Evolutionary conservation across 2,888 invertebrate species (phyloP).

Genomic region (Folsomia candida): DNA sequence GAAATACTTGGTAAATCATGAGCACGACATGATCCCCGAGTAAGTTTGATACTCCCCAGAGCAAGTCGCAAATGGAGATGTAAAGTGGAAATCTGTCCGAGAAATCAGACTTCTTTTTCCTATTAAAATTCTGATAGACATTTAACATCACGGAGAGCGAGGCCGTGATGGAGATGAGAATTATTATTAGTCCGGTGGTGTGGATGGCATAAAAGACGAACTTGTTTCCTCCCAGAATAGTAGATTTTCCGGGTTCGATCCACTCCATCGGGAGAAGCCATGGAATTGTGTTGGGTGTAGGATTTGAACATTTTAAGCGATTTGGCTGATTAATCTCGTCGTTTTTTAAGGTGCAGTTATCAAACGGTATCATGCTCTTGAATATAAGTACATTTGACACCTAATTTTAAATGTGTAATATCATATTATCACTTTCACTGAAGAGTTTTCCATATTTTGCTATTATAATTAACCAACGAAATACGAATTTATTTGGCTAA

Average conservation of each 20-base stretch:
- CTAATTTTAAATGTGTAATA: too few relatives aligned
- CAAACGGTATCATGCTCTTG: too few relatives aligned
- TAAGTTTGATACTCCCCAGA: constrained; percentile 31
- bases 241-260: constrained; percentile 19
- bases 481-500: too few relatives aligned
- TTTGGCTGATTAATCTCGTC: too few relatives aligned
- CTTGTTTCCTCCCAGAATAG: constrained; percentile 22
- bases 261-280: constrained; percentile 12
- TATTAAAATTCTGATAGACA: not conserved
- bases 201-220: constrained; percentile 27
- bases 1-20: constrained; percentile 2
- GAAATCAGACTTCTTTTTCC: constrained; percentile 14
- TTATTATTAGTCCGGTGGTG: constrained; percentile 14
- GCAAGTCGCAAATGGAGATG: constrained; percentile 22
- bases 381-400: too few relatives aligned
- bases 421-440: too few relatives aligned
- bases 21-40: constrained; percentile 20
- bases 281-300: too few relatives aligned
- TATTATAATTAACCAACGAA: too few relatives aligned
- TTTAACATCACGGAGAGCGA: constrained; percentile 10
- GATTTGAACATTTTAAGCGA: too few relatives aligned
- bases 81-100: constrained; percentile 28
- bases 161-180: constrained; percentile 13
- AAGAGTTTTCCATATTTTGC: too few relatives aligned
- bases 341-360: too few relatives aligned